These are phyloP conservation scores for Mythimna albipuncta DNA, from an alignment of 2,888 invertebrate species.

Conservation along the genomic window DNA sequence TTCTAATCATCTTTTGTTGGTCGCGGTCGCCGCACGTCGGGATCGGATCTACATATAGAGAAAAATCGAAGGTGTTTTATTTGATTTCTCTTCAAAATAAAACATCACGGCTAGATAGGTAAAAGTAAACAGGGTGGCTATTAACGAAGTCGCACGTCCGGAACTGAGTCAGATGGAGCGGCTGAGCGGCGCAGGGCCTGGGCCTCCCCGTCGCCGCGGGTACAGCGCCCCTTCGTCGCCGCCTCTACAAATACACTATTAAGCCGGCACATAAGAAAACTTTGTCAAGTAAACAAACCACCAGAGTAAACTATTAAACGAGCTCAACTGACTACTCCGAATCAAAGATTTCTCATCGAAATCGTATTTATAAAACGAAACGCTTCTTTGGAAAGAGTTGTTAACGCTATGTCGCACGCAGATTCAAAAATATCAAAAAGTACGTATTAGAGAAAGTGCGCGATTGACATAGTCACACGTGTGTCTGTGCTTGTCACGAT, in stretches of 20 bases:
- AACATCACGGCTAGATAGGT: slow-evolving; percentile 64
- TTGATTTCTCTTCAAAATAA: slow-evolving; percentile 56
- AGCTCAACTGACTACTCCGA: slow-evolving; percentile 54
- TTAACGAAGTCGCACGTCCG: slow-evolving; percentile 70
- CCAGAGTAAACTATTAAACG: slow-evolving; percentile 70
- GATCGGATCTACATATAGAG: slow-evolving; percentile 37
- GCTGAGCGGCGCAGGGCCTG: slow-evolving; percentile 44
- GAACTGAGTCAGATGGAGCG: slow-evolving; percentile 69
- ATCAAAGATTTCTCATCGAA: slow-evolving; percentile 55
- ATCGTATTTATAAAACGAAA: slow-evolving; percentile 54
- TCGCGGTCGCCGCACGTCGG: slow-evolving; percentile 2
- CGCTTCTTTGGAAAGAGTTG: slow-evolving; percentile 33
- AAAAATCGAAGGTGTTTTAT: slow-evolving; percentile 54
- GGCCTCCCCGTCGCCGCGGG: slow-evolving; percentile 65
- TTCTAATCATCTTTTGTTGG: slow-evolving; percentile 32
- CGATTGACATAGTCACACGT: slow-evolving; percentile 75
- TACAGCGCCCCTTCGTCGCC: slow-evolving; percentile 69
- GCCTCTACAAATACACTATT: slow-evolving; percentile 75
- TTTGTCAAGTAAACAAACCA: slow-evolving; percentile 74
- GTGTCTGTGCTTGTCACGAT: slow-evolving; percentile 66
- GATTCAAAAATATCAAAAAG: slow-evolving; percentile 64
- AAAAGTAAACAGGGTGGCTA: slow-evolving; percentile 70
- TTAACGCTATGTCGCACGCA: slow-evolving; percentile 32
- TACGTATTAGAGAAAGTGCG: slow-evolving; percentile 76
- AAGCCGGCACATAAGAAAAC: slow-evolving; percentile 76